Base-by-base conservation (phyloP, 2,797 vertebrate genomes). In the Liparis tanakae region DNA sequence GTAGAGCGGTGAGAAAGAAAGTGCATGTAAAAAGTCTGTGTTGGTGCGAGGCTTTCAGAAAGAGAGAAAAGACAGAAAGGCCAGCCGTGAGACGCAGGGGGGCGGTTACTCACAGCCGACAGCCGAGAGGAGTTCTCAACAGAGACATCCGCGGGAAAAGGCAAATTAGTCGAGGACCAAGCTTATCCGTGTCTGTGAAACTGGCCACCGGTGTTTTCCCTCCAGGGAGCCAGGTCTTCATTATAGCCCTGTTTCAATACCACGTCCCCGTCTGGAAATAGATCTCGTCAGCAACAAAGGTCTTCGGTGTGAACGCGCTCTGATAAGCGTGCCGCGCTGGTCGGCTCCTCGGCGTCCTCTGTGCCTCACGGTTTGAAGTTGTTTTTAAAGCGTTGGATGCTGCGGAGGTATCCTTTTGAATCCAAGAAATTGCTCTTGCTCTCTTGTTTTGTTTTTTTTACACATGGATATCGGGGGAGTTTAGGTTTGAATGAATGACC, bases 161-260 rank as follows among this genome's bases (percentile, higher is more conserved):
- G 78, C 56, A 85, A 89, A 90, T 90, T 85, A 89, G 79, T 84
- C 61, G 9, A 61, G 41, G 76, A 83, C 65, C 67, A 65, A 67
- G 55, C 70, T 3, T 87, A 90, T 88, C 84, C 83, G 59, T 82
- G 82, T 86, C 83, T 75, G 69, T 84, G 85, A 87, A 86, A 85
- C 64, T 60, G 75, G 60, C 79, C 82, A 83, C 36, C 33, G 74
- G 75, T 89, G 85, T 86, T 89, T 84, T 78, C 80, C 80, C 85
- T 83, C 80, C 36, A 7, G 86, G 87, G 80, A 87, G 67, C 60
- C 41, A 62, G 67, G 82, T 83, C 81, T 82, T 85, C 72, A 85
- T 89, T 87, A 74, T 15, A 82, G 36, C 67, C 22, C 69, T 76
- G 78, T 69, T 85, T 79, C 64, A 72, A 72, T 86, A 84, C 81